Evolutionary conservation across 2,113 vertebrate species (phyloP).

Genomic region (Mixornis gularis): DNA sequence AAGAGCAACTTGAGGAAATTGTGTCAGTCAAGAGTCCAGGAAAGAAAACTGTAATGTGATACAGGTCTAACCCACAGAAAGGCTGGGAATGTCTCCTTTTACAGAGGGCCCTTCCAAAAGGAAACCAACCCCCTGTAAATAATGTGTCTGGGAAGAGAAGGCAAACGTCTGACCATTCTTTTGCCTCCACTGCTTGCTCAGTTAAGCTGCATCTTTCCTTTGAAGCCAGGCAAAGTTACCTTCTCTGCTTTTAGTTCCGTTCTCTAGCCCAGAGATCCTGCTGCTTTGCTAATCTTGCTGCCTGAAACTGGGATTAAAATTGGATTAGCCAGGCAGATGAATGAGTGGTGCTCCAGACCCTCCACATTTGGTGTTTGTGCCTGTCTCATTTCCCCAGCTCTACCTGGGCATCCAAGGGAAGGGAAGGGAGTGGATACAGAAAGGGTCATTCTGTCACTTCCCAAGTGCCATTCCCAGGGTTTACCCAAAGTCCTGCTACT

Average conservation of each 20-base stretch:
- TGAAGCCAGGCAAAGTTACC: background rate
- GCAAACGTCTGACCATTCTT: conserved; percentile 1
- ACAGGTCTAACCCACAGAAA: background rate
- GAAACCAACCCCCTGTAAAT: conserved; percentile 38
- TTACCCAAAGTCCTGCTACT: background rate
- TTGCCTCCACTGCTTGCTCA: background rate
- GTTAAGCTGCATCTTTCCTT: background rate
- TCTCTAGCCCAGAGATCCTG: background rate
- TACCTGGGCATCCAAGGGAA: background rate
- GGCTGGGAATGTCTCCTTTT: background rate
- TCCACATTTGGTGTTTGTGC: background rate
- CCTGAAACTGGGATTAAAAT: background rate
- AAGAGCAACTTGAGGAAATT: conserved; percentile 6
- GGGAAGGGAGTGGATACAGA: background rate
- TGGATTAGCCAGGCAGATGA: background rate
- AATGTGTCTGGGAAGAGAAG: conserved; percentile 33
- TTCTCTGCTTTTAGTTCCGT: background rate
- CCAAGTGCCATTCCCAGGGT: background rate
- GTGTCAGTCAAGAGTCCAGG: background rate
- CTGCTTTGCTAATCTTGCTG: background rate
- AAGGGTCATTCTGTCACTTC: background rate
- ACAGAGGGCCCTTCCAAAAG: conserved; percentile 10
- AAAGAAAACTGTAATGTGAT: conserved; percentile 33
- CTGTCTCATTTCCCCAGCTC: background rate
- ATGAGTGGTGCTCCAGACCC: background rate